Evolutionary conservation across 1,140 invertebrate genomes (phyloP), one percentile per base, ranked within the genome.

Genomic region (Bombus polaris): DNA sequence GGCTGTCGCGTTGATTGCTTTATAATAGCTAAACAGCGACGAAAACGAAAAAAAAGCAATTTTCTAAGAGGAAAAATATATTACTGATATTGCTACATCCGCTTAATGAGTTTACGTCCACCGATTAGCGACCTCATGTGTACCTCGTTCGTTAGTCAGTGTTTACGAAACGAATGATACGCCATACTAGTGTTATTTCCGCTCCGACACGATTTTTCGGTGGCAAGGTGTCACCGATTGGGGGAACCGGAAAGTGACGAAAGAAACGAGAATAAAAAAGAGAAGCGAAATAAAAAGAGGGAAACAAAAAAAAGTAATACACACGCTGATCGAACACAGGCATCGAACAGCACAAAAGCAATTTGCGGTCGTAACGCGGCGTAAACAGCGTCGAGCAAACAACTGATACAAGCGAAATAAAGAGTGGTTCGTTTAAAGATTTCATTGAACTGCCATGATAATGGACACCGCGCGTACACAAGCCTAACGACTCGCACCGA

Each of bases 371-470:
- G 85, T 82, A 87, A 85, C 87, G 81, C 39, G 75, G 70, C 88
- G 89, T 91, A 92, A 94, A 93, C 91, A 93, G 90, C 91, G 92
- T 89, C 88, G 91, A 92, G 86, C 85, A 93, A 94, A 93, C 92
- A 93, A 92, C 90, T 90, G 93, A 94, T 94, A 94, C 85, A 88
- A 65, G 90, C 91, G 83, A 90, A 93, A 92, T 91, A 91, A 92
- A 92, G 91, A 87, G 85, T 68, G 82, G 87, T 79, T 74, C 89
- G 89, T 89, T 93, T 91, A 89, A 92, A 94, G 93, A 94, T 94
- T 94, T 91, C 91, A 93, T 93, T 94, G 89, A 94, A 94, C 91
- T 88, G 90, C 72, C 72, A 85, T 89, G 93, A 94, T 93, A 91
- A 89, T 90, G 88, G 88, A 89, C 80, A 83, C 66, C 84, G 88